Evolutionary conservation across 2,888 invertebrate species (phyloP), one percentile per base, ranked within the genome.

Genomic region (Drosophila neonasuta): DNA sequence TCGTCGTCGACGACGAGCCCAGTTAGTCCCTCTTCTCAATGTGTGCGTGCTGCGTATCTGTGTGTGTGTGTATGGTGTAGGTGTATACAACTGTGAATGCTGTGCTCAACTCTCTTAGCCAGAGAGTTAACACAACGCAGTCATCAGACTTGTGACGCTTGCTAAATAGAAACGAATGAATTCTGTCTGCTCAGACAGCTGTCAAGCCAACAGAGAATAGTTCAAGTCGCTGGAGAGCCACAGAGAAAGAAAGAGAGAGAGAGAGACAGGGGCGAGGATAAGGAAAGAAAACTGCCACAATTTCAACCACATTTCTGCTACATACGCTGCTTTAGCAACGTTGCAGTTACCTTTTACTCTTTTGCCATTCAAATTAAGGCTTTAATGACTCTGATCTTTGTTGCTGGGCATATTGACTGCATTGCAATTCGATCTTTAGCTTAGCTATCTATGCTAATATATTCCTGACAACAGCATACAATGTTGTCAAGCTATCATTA

Each of bases 131-230:
- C 68, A 60, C 34, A 55, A 58, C 62, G 36, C 8, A 67, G 60
- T 44, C 59, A 61, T 67, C 57, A 63, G 56, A 46, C 64, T 68
- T 61, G 77, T 48, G 41, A 74, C 74, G 42, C 49, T 56, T 34
- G 58, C 48, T 36, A 42, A 69, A 72, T 52, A 61, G 71, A 71
- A 59, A 62, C 51, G 55, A 71, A 75, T 71, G 61, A 49, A 61
- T 59, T 64, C 13, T 15, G 50, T 44, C 60, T 30, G 8, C 24
- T 29, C 10, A 29, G 55, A 36, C 57, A 59, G 49, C 50, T 61
- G 60, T 60, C 68, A 51, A 32, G 56, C 29, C 32, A 32, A 52
- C n/a, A 5, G 10, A 24, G 34, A 34, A 55, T 44, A 44, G 32
- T 44, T 55, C 20, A n/a, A 34, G 10, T 13, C 7, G 42, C 5